Percentiles rank a stretch among this genome's conserved stretches.
Conservation (phyloP, 2,797 vertebrate species). For the Ambastaia sidthimunki region DNA sequence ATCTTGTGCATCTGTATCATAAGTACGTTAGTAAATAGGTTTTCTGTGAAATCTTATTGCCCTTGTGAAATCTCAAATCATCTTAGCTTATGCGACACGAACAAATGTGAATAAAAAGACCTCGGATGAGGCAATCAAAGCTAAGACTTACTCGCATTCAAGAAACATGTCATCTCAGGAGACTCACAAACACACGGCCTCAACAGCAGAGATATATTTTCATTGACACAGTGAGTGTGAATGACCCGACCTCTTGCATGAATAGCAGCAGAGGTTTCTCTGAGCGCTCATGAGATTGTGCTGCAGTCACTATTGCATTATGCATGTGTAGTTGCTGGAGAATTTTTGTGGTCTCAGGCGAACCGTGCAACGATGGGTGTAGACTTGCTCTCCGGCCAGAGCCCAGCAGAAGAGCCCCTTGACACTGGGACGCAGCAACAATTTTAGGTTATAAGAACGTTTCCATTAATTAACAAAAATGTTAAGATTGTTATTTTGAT, state of each 20-base stretch:
- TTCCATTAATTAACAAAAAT: no score
- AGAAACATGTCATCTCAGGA: constrained; percentile 42
- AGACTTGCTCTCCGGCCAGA: constrained; percentile 8
- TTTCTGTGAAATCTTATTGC: constrained; percentile 30
- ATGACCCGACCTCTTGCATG: constrained; percentile 33
- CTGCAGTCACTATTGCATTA: constrained; percentile 57
- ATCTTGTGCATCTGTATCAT: constrained; percentile 30
- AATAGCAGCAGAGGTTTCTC: constrained; percentile 18
- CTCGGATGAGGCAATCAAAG: constrained; percentile 32
- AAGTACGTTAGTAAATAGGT: constrained; percentile 36
- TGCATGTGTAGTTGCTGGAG: constrained; percentile 55
- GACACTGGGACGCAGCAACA: neutral
- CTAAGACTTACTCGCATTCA: constrained; percentile 26
- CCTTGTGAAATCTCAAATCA: constrained; percentile 36
- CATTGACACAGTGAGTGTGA: constrained; percentile 15
- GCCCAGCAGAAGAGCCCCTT: constrained; percentile 1
- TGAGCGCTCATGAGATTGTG: constrained; percentile 54
- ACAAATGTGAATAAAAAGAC: neutral
- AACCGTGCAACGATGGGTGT: constrained; percentile 28
- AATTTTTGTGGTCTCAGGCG: constrained; percentile 54
- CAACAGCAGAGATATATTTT: constrained; percentile 33
- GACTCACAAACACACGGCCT: constrained; percentile 5
- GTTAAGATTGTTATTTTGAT: no score
- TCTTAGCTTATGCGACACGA: neutral
- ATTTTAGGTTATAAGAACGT: no score